phyloP scores from a whole-genome alignment of 2,113 vertebrate species.

The Ictalurus furcatus region DNA sequence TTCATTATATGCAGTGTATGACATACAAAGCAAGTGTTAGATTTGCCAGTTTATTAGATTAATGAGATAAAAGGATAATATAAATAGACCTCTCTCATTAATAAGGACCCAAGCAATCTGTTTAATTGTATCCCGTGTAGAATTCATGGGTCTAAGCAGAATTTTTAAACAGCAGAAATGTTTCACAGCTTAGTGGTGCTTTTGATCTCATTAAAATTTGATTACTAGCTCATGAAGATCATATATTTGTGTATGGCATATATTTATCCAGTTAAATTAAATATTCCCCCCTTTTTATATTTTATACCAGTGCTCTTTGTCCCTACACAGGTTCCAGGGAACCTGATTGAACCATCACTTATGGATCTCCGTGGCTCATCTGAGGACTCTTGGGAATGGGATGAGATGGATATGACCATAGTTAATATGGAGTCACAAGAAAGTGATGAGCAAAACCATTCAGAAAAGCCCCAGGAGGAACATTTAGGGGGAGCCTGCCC shows the following conservation, averaged over 20 bases:
- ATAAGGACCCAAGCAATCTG: slow-evolving; percentile 73
- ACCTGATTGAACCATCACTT: slow-evolving; percentile 83
- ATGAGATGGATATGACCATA: slow-evolving; percentile 94
- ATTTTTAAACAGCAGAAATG: slow-evolving; percentile 62
- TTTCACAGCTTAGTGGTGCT: slow-evolving; percentile 36
- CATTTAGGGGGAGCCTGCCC: slow-evolving; percentile 44
- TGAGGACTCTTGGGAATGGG: slow-evolving; percentile 96
- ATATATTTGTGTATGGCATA: slow-evolving; percentile 6
- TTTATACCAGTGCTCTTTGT: slow-evolving; percentile 22
- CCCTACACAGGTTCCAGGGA: slow-evolving; percentile 78
- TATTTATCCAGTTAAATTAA: not conserved
- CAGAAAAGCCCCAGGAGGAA: slow-evolving; percentile 55
- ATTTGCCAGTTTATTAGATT: slow-evolving; percentile 73
- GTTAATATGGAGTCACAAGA: slow-evolving; percentile 74
- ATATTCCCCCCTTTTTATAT: not conserved
- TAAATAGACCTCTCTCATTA: slow-evolving; percentile 73
- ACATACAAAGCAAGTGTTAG: slow-evolving; percentile 67
- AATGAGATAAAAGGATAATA: slow-evolving; percentile 75
- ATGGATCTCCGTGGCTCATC: slow-evolving; percentile 80
- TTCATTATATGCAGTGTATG: slow-evolving; percentile 69
- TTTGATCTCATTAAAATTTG: slow-evolving; percentile 44
- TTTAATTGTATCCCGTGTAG: slow-evolving; percentile 74
- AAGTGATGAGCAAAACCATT: slow-evolving; percentile 64
- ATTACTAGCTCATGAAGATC: slow-evolving; percentile 16
- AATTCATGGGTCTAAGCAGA: slow-evolving; percentile 74